Conservation (phyloP, 2,113 vertebrate species). For the Astur gentilis region DNA sequence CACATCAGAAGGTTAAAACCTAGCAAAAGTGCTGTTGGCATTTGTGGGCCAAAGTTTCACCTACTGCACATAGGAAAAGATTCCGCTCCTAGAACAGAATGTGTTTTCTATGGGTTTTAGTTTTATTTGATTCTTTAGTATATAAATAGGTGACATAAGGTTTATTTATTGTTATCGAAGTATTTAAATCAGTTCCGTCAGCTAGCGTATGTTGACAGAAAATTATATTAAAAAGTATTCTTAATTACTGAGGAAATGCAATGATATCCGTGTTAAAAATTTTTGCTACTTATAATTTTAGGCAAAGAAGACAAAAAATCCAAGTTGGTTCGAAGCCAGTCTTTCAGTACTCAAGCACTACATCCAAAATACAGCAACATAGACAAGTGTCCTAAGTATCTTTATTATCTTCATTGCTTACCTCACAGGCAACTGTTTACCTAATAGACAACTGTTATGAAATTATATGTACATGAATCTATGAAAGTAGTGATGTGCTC, state of each 20-base stretch:
- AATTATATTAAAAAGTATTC: neutral
- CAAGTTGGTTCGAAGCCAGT: constrained; percentile 91
- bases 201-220: neutral
- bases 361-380: constrained; percentile 83
- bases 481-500: neutral
- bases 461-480: neutral
- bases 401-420: constrained; percentile 20
- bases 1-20: neutral
- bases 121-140: neutral
- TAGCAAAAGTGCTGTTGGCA: neutral
- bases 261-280: neutral
- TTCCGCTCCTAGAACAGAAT: neutral
- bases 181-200: neutral
- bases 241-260: neutral
- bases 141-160: neutral
- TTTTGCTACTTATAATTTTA: constrained; percentile 54
- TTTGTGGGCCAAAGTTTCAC: neutral
- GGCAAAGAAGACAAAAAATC: constrained; percentile 92
- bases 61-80: neutral
- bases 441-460: neutral
- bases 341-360: constrained; percentile 88
- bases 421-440: neutral
- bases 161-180: neutral
- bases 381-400: constrained; percentile 84
- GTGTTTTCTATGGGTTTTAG: neutral